Evolutionary conservation across 1,140 invertebrate species (phyloP).

Genomic region (Trichonephila clavipes): DNA sequence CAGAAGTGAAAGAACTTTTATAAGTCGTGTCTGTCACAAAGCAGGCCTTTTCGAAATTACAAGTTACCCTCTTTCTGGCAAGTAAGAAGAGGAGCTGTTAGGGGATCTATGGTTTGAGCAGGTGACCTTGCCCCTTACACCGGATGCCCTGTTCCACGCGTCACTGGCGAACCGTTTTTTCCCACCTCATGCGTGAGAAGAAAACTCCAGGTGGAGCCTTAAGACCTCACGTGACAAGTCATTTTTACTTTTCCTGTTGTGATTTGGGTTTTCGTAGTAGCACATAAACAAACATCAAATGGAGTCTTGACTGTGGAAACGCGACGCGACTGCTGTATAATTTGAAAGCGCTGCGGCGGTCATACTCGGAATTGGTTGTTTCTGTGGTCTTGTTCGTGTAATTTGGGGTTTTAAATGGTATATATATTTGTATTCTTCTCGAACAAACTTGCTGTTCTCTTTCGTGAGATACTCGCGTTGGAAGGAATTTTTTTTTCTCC

Average conservation of each 20-base stretch:
- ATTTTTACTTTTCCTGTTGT: conserved; percentile 55
- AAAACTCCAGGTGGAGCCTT: conserved; percentile 64
- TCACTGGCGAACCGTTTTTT: conserved; percentile 70
- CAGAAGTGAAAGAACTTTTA: neutral
- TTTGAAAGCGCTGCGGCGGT: neutral
- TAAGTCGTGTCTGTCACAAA: conserved; percentile 37
- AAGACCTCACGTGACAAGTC: conserved; percentile 51
- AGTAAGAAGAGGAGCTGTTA: conserved; percentile 1
- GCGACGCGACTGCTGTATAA: conserved; percentile 1
- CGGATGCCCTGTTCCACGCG: conserved; percentile 62
- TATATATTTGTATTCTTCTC: no score
- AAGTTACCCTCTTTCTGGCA: neutral
- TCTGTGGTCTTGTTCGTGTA: neutral
- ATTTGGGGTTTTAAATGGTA: no score
- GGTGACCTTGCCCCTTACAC: conserved; percentile 60
- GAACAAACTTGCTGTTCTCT: no score
- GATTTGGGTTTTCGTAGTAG: neutral
- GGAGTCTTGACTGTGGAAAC: neutral
- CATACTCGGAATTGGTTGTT: neutral
- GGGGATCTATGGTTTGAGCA: conserved; percentile 59
- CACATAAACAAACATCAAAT: conserved; percentile 28
- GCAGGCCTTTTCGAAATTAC: neutral
- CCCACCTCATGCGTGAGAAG: conserved; percentile 73
- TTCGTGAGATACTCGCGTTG: neutral
- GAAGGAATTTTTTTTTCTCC: neutral